These are phyloP conservation scores for Aphaenogaster rudis DNA, from an alignment of 1,140 invertebrate genomes.

Conservation along the genomic window DNA sequence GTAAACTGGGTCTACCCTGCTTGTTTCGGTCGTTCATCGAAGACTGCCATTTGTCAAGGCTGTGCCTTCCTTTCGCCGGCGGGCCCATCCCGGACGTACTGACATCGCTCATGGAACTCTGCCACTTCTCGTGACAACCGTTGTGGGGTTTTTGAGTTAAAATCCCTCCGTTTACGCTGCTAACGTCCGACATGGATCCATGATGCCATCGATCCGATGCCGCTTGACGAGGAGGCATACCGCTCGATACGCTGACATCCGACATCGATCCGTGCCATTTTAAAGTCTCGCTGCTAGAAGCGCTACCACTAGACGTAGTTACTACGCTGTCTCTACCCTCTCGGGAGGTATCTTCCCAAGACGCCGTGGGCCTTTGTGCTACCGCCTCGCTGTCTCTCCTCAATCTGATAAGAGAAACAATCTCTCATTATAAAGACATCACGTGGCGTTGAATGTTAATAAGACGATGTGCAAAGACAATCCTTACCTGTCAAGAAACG, in stretches of 20 bases:
- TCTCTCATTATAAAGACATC: slow-evolving; percentile 31
- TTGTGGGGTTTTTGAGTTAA: slow-evolving; percentile 73
- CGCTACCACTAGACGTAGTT: slow-evolving; percentile 90
- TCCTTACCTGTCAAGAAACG: slow-evolving; percentile 91
- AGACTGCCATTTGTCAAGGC: slow-evolving; percentile 80
- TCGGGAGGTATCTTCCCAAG: slow-evolving; percentile 86
- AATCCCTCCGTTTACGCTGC: slow-evolving; percentile 80
- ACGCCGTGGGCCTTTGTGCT: slow-evolving; percentile 84
- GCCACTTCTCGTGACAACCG: slow-evolving; percentile 85
- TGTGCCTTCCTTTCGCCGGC: slow-evolving; percentile 71
- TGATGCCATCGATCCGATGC: slow-evolving; percentile 82
- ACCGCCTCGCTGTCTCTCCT: slow-evolving; percentile 89
- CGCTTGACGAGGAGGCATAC: slow-evolving; percentile 80
- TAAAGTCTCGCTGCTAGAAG: slow-evolving; percentile 93
- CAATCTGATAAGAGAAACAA: slow-evolving; percentile 81
- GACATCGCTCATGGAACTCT: slow-evolving; percentile 88
- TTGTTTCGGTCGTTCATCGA: slow-evolving; percentile 83
- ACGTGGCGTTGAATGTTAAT: slow-evolving; percentile 30
- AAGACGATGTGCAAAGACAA: slow-evolving; percentile 19
- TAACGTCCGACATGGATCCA: slow-evolving; percentile 83
- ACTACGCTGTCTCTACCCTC: slow-evolving; percentile 91
- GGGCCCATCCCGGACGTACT: slow-evolving; percentile 73
- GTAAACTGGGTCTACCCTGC: slow-evolving; percentile 74
- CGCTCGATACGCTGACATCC: slow-evolving; percentile 91
- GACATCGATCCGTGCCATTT: slow-evolving; percentile 94